Evolutionary conservation across 1,140 invertebrate genomes (phyloP), one percentile per base, ranked within the genome.

Genomic region (Drosophila virilis): DNA sequence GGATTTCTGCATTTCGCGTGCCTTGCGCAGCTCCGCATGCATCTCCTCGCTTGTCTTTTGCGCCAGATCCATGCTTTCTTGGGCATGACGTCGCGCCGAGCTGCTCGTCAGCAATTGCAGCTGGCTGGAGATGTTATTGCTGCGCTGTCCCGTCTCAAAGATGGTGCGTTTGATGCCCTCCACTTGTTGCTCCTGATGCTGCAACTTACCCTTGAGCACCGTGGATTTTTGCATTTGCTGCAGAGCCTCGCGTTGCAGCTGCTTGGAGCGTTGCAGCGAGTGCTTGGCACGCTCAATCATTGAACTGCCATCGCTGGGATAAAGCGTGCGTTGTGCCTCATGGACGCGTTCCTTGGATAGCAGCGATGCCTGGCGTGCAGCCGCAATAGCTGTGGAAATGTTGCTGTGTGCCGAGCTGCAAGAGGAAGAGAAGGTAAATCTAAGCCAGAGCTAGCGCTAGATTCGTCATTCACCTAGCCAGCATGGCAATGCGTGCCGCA

Each of bases 391-490:
- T 13, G 94, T 89, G 0, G 96, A 94, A 57, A 98, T 98, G 75
- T 95, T 95, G 78, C 96, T 94, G 91, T 98, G 98, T 0, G 96
- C 97, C 58, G 95, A 94, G 43, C 97, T 97, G 60, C 8, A 52
- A 60, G 12, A 60, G 12, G 22, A 67, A 45, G n/a, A 37, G 8
- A 51, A 1, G 8, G 4, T 35, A 33, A 28, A 33, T 32, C 8
- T 15, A 8, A 46, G 4, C 2, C 8, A n/a, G 15, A 33, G 17
- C 46, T n/a, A 32, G 38, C 5, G 8, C 4, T 6, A 7, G 2
- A 13, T 12, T n/a, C 33, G 1, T 0, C 6, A 13, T 88, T 91
- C 89, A 94, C 94, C 93, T 90, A 8, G 92, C 92, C 42, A 92
- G 17, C 74, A 92, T 72, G 61, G 92, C 92, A n/a, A 92, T 83